These are phyloP conservation scores for Syngnathus floridae DNA, from an alignment of 2,113 vertebrate genomes.

Conservation along the genomic window DNA sequence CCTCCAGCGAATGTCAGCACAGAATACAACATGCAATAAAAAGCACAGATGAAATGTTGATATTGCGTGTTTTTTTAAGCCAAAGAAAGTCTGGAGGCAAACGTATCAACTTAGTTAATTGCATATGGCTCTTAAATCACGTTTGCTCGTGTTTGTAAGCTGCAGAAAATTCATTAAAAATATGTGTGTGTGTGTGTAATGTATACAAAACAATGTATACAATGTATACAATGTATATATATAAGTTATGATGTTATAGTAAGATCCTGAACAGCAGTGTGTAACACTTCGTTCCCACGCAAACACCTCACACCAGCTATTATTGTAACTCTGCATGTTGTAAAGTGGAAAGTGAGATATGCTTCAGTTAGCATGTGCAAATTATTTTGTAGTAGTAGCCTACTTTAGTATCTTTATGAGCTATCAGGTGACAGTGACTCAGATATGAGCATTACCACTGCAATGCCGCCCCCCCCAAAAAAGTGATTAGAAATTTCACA, in stretches of 20 bases:
- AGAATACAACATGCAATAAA: conserved; percentile 22
- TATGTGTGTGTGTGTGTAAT: too few relatives aligned
- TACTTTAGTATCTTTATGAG: not conserved
- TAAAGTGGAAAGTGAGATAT: conserved; percentile 17
- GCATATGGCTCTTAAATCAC: not conserved
- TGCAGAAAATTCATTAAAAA: too few relatives aligned
- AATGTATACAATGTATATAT: too few relatives aligned
- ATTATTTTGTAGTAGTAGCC: not conserved
- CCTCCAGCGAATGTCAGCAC: conserved; percentile 34
- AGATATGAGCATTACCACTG: not conserved
- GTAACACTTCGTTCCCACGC: conserved; percentile 28
- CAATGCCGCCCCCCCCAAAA: not conserved
- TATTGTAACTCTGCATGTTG: conserved; percentile 24
- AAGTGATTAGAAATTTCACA: not conserved
- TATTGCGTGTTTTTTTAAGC: conserved; percentile 3
- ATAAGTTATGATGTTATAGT: conserved; percentile 10
- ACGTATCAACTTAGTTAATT: conserved; percentile 6
- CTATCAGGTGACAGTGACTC: not conserved
- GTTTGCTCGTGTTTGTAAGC: not conserved
- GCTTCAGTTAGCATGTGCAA: conserved; percentile 4
- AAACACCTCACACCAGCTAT: conserved; percentile 34
- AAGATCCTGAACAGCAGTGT: conserved; percentile 25
- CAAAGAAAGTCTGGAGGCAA: not conserved
- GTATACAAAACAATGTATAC: too few relatives aligned
- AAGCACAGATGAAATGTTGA: conserved; percentile 16